phyloP scores from a whole-genome alignment of 1,140 invertebrate species.

The Hycleus cichorii region DNA sequence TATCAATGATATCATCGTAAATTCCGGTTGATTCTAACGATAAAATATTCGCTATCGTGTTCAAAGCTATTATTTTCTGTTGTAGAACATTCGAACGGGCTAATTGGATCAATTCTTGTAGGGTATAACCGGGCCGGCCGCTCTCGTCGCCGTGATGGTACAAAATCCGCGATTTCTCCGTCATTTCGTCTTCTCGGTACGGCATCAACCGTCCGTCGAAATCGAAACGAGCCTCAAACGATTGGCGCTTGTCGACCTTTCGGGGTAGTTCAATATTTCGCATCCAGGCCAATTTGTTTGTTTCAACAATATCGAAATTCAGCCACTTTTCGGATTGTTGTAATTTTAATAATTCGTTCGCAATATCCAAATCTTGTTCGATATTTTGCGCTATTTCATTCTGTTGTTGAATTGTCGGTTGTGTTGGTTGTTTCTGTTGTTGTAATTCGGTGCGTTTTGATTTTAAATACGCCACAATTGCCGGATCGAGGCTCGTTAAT shows the following conservation, averaged over 20 bases:
- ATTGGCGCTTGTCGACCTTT: conserved; percentile 43
- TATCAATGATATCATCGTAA: conserved; percentile 59
- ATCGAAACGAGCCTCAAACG: conserved; percentile 65
- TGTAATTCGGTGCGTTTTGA: conserved; percentile 36
- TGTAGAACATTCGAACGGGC: conserved; percentile 58
- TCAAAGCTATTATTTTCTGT: conserved; percentile 71
- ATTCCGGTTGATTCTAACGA: conserved; percentile 62
- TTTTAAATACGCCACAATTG: conserved; percentile 58
- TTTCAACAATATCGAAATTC: conserved; percentile 73
- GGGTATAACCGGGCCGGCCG: conserved; percentile 78
- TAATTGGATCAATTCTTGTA: conserved; percentile 78
- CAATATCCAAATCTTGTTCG: conserved; percentile 27
- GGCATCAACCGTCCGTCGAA: conserved; percentile 62
- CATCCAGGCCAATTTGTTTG: conserved; percentile 82
- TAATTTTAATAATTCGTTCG: conserved; percentile 50
- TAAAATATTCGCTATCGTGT: conserved; percentile 70
- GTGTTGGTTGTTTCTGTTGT: conserved; percentile 6
- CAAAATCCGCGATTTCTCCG: conserved; percentile 55
- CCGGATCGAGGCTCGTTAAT: conserved; percentile 57
- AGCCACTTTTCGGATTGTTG: conserved; percentile 64
- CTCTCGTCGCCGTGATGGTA: conserved; percentile 91
- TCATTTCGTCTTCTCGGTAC: conserved; percentile 53
- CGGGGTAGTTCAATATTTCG: conserved; percentile 52
- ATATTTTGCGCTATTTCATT: conserved; percentile 29
- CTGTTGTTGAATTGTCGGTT: conserved; percentile 31